Percentiles rank a stretch among this genome's conserved stretches.
phyloP scores from a whole-genome alignment of 1,140 invertebrate genomes.

The Argopecten irradians region DNA sequence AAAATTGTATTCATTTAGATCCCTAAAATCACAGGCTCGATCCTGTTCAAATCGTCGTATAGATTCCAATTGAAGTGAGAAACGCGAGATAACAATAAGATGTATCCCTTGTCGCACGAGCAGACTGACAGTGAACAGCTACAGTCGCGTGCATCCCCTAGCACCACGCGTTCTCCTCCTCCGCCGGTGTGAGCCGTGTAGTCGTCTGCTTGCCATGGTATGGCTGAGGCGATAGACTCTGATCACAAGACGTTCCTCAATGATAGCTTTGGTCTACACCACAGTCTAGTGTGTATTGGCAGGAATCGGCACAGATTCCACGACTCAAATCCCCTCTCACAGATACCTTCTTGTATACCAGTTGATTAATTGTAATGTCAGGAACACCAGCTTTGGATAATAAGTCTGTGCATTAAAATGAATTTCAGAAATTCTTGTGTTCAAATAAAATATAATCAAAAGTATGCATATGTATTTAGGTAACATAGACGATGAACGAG shows the following conservation, averaged over 20 bases:
- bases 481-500: too few species aligned
- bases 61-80: slow-evolving; percentile 4
- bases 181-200: background rate
- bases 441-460: too few species aligned
- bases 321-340: too few species aligned
- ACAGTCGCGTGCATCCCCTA: slow-evolving; percentile 13
- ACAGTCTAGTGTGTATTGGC: background rate
- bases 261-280: background rate
- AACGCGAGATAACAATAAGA: background rate
- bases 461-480: too few species aligned
- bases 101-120: slow-evolving; percentile 4
- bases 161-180: background rate
- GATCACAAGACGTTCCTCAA: slow-evolving; percentile 14
- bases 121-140: slow-evolving; percentile 6
- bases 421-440: too few species aligned
- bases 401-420: too few species aligned
- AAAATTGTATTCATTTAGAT: slow-evolving; percentile 13
- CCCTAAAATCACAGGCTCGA: background rate
- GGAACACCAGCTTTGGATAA: too few species aligned
- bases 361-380: too few species aligned
- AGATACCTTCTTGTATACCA: too few species aligned
- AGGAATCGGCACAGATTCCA: background rate
- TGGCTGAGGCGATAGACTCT: background rate
- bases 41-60: background rate
- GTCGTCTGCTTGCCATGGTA: background rate